Percentiles rank a stretch among this genome's conserved stretches.
Conservation (phyloP, 2,888 invertebrate species). For the Trachelus iudaicus region DNA sequence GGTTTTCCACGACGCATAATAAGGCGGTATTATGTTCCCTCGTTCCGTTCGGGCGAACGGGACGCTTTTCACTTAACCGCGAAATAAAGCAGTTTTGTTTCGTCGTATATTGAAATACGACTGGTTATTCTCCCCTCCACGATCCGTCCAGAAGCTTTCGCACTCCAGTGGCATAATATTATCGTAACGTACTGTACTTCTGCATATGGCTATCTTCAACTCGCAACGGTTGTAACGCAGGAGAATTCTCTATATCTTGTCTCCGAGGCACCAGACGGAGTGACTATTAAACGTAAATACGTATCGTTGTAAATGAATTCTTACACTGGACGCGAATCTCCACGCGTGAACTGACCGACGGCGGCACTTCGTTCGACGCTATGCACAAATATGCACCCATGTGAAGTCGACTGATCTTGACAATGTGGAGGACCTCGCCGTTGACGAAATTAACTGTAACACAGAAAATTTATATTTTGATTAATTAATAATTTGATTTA, state of each 20-base stretch:
- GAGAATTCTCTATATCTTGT: background rate
- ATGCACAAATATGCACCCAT: slow-evolving; percentile 95
- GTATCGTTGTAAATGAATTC: slow-evolving; percentile 21
- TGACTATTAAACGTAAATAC: background rate
- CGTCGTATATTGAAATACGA: background rate
- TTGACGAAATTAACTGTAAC: slow-evolving; percentile 86
- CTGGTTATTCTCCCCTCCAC: background rate
- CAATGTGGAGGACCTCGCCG: slow-evolving; percentile 86
- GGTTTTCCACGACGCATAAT: background rate
- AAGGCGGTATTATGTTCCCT: background rate
- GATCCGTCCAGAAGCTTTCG: background rate
- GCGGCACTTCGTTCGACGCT: slow-evolving; percentile 92
- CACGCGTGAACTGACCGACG: slow-evolving; percentile 78
- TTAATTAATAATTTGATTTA: background rate
- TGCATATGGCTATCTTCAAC: background rate
- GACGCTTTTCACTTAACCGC: background rate
- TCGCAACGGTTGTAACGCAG: background rate
- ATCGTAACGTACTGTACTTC: background rate
- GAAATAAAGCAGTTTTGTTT: background rate
- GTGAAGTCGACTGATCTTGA: slow-evolving; percentile 89
- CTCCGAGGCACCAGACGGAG: background rate
- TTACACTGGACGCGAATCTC: slow-evolving; percentile 60
- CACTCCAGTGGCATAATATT: background rate
- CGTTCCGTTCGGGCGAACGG: background rate
- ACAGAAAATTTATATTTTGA: background rate